Evolutionary conservation across 2,797 vertebrate species (phyloP), one percentile per base, ranked within the genome.

Genomic region (Lerista edwardsae): DNA sequence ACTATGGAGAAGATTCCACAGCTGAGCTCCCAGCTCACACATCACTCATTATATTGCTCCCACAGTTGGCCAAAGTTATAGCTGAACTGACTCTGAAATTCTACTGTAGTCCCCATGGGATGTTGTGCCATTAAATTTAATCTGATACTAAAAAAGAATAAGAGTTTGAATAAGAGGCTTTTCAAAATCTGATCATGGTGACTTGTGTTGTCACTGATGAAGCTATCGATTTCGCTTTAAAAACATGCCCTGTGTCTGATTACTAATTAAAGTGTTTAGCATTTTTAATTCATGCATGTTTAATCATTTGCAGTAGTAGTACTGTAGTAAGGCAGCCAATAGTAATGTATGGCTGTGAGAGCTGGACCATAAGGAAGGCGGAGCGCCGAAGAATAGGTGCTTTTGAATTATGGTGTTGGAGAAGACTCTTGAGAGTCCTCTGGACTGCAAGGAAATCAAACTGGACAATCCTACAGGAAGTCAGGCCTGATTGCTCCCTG

Each of bases 231-330:
- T 74, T 80, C 84, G 17, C 27, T 80, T 89, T 87, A 72, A 83
- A 89, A 83, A 86, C 68, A 39, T 5, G 23, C 0, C 57, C 80
- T 86, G 69, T 87, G 84, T 86, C 73, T 87, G 85, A 83, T 64
- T 84, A 80, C 47, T 89, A 86, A 90, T 89, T 84, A 17, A 17
- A 86, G 41, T 88, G 74, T 68, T 89, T 90, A 88, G 82, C 86
- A 59, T 47, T 89, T 68, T 87, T 68, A 87, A 78, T 88, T 91
- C 90, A 79, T 85, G 88, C 15, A 88, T 75, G 47, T 78, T 74
- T 83, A 67, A 89, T 86, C 0, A 7, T 44, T 82, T 90, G 85
- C 88, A n/a, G n/a, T n/a, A n/a, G n/a, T n/a, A n/a, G n/a, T n/a
- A n/a, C n/a, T n/a, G n/a, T n/a, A n/a, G n/a, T n/a, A n/a, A n/a